Evolutionary conservation across 2,113 vertebrate genomes (phyloP), one percentile per base, ranked within the genome.

Genomic region (Neoarius graeffei): DNA sequence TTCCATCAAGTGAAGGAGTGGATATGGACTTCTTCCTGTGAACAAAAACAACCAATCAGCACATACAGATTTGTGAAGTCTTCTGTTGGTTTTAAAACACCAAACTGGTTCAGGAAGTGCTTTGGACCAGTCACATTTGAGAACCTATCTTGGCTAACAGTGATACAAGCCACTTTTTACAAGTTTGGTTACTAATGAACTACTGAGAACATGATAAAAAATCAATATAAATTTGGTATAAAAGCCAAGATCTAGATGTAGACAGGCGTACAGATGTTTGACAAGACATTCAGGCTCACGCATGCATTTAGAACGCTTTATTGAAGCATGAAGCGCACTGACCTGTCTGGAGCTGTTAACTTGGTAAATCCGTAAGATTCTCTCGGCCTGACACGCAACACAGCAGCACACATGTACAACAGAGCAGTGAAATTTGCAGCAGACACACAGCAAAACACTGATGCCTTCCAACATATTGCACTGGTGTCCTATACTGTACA

Each of bases 21-120:
- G 97, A 98, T 90, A 93, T 96, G 30, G 97, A 98, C 92, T 97
- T 98, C 88, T 77, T 94, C 95, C 97, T 99, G 84, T 77, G 89
- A 86, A 90, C 91, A 92, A 80, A 89, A 89, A 83, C 80, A 80
- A 83, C 76, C 11, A 30, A 88, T 20, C 10, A 52, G 14, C 42
- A 42, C 42, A 7, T 71, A 71, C 10, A 71, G 5, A 71, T 2
- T 35, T 27, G 5, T 1, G 5, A 42, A 42, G 42, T 42, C 42
- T 66, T 67, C 10, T 66, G 8, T 66, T n/a, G 3, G 11, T n/a
- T n/a, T 11, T 11, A 7, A 66, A 66, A 13, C 0, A 13, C 3
- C 25, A 10, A 64, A 64, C 23, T 7, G 19, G 59, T 20, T 25
- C 64, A n/a, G 64, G 25, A 66, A n/a, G 64, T 66, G 62, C 23